Base-by-base conservation (phyloP, 2,113 vertebrate species). In the Gorsachius goisagi region DNA sequence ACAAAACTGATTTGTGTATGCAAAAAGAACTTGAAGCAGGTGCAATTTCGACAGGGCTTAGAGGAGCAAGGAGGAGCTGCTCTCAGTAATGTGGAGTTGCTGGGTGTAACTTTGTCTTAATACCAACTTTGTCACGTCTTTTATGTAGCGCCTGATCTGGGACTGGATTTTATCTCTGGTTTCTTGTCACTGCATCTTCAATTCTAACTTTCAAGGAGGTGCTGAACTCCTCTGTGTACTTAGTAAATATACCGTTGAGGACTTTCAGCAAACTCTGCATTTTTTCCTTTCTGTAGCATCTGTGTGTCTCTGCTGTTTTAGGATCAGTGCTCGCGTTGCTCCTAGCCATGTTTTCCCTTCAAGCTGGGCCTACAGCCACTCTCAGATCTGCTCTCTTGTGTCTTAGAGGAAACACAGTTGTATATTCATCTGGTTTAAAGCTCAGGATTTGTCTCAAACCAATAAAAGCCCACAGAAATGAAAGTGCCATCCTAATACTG, bases 51-150 rank as follows among this genome's bases (percentile, higher is more conserved):
- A 17, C 24, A 13, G 39, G 33, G 19, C 33, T 33, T 73, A 21
- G 24, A 73, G 44, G 27, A n/a, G 55, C n/a, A 44, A 32, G n/a
- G 17, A 66, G 14, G 87, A 53, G n/a, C 27, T n/a, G 28, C 33
- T 67, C 12, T 35, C 0, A 0, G 30, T 52, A 41, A 24, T 0
- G 0, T 15, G 16, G 49, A 39, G 55, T 20, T 74, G 41, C 24
- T 74, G 41, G 15, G 6, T 49, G 24, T 56, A 5, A 6, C 35
- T 52, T 18, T 30, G 26, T 30, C 73, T 79, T 75, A n/a, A 23
- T 7, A 44, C 27, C 1, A 9, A 6, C 41, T 62, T 74, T 50
- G 22, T 75, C 23, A 18, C 3, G 1, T 28, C 21, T 58, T 50
- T 56, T 23, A 7, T 33, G 2, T 44, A 39, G 44, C 1, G 5